These are phyloP conservation scores for Acrocephalus arundinaceus DNA, from an alignment of 2,113 vertebrate genomes.

Conservation along the genomic window DNA sequence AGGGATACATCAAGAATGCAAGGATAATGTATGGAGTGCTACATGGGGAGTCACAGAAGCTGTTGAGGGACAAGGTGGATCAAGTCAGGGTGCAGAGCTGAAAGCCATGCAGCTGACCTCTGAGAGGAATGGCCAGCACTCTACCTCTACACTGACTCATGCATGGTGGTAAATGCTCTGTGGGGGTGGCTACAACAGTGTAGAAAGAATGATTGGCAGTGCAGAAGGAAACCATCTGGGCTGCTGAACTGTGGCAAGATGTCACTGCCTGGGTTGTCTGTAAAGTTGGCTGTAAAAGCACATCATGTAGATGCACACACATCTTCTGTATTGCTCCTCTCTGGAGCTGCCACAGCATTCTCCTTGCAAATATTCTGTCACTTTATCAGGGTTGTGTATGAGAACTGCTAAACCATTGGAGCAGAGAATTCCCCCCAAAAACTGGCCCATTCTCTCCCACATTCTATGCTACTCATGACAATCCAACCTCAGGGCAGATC, in stretches of 20 bases:
- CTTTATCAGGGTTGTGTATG: neutral
- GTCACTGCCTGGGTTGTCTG: neutral
- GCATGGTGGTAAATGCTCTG: neutral
- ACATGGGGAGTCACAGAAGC: accelerated
- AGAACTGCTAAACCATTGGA: neutral
- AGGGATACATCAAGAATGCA: neutral
- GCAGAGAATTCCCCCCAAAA: neutral
- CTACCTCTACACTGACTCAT: neutral
- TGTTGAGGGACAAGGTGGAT: neutral
- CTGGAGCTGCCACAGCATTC: neutral
- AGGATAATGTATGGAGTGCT: neutral
- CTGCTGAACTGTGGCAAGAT: neutral
- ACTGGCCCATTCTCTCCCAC: neutral
- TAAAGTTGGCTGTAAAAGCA: neutral
- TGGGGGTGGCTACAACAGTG: neutral
- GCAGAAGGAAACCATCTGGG: neutral
- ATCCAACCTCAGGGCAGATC: neutral
- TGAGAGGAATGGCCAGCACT: neutral
- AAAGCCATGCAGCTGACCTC: neutral
- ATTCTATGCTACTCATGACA: neutral
- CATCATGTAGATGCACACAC: neutral
- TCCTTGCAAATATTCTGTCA: neutral
- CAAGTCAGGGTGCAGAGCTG: neutral
- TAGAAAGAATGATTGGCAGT: neutral
- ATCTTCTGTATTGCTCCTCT: neutral